Evolutionary conservation across 2,888 invertebrate species (phyloP).

Genomic region (Amblyjoppa fuscipennis): DNA sequence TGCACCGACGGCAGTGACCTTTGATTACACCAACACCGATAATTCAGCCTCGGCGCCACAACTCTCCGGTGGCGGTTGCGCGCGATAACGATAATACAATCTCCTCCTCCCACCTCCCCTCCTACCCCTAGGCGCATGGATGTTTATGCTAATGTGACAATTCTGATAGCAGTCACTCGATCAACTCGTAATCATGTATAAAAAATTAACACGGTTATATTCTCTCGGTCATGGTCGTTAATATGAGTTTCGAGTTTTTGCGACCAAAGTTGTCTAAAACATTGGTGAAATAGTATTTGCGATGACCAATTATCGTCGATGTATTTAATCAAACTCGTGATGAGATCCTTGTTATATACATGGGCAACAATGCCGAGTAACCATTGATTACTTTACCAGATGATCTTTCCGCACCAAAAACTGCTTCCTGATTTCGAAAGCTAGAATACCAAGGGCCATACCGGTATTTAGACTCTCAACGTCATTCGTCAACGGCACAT

Average conservation of each 20-base stretch:
- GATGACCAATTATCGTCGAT: not conserved
- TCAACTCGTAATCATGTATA: slow-evolving; percentile 46
- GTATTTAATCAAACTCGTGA: slow-evolving; percentile 7
- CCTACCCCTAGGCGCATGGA: slow-evolving; percentile 32
- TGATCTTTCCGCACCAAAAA: slow-evolving; percentile 77
- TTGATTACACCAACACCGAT: slow-evolving; percentile 52
- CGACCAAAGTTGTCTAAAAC: not conserved
- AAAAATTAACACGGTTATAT: slow-evolving; percentile 46
- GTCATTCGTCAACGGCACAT: slow-evolving; percentile 92
- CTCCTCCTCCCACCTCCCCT: not conserved
- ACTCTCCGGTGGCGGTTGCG: not conserved
- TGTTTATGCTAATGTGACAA: slow-evolving; percentile 56
- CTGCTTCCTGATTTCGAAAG: slow-evolving; percentile 93
- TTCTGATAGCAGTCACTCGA: slow-evolving; percentile 51
- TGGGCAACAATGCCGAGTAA: not conserved
- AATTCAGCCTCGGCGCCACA: slow-evolving; percentile 30
- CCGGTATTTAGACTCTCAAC: slow-evolving; percentile 95
- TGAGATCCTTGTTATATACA: slow-evolving; percentile 29
- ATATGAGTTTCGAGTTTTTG: not conserved
- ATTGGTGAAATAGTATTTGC: not conserved
- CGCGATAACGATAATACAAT: slow-evolving; percentile 55
- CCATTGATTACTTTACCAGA: not conserved
- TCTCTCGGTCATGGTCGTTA: not conserved
- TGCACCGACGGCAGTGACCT: not conserved
- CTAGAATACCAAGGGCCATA: slow-evolving; percentile 93